Base-by-base conservation (phyloP, 2,888 invertebrate species). In the Caenorhabditis japonica region DNA sequence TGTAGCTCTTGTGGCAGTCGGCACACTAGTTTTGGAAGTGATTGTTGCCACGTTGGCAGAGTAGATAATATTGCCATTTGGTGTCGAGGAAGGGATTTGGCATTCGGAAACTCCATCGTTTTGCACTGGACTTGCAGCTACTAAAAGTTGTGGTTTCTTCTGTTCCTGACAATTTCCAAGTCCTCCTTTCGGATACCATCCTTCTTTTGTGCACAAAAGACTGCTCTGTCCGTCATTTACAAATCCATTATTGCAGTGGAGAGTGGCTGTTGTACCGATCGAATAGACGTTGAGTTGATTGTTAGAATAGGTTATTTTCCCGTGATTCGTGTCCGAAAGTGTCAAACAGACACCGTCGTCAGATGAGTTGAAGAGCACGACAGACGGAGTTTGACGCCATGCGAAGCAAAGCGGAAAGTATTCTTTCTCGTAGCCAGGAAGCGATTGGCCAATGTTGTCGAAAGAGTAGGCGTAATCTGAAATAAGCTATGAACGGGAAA, bases 221-320 rank as follows among this genome's bases (percentile, higher is more conserved):
- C 39, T 64, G 21, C 70, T 68, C 12, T 47, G 36, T 10, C 80
- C 80, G 21, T 38, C 47, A 3, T 53, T 56, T 1, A 33, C 64
- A 30, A 25, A 77, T 38, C 80, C 81, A 13, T 46, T 46, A 34
- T 68, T 53, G 62, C 84, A 84, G 10, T 69, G 44, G 0, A 84
- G 56, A 0, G 59, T 68, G 0, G 78, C 83, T 4, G 80, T 75
- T 8, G 83, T 74, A 13, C 83, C 84, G n/a, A 79, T 51, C 1
- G 78, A 76, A 21, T 55, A 73, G 5, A 73, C 55, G 27, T 55
- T 60, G 19, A 44, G 19, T 38, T 58, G 55, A 21, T 55, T 15
- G 43, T 27, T 60, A n/a, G 78, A 79, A 44, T 79, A 79, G 33
- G 19, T 36, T 15, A 79, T 72, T 60, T 27, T 43, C 23, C 64